Conservation (phyloP, 2,888 invertebrate genomes). For the Trissonchulus latispiculum region DNA sequence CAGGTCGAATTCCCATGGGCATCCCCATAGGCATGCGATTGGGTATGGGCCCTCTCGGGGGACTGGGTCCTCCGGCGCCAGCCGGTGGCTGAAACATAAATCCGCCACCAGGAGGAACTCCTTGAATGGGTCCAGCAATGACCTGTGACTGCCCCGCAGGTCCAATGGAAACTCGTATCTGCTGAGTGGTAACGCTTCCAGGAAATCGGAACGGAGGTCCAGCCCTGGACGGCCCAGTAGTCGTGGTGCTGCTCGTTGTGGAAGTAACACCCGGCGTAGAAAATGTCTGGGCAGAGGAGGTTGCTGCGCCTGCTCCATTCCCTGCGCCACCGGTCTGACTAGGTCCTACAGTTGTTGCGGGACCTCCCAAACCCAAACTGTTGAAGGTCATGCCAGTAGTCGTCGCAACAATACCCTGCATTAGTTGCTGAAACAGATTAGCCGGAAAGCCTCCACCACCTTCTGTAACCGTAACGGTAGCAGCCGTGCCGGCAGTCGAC, state of each 20-base stretch:
- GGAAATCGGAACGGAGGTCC: background rate
- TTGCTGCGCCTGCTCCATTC: background rate
- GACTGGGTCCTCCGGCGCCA: background rate
- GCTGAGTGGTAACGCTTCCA: too few relatives aligned
- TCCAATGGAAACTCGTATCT: too few relatives aligned
- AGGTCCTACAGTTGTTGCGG: background rate
- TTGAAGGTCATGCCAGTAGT: conserved; percentile 17
- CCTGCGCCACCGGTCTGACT: background rate
- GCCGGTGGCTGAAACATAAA: background rate
- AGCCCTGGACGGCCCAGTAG: background rate
- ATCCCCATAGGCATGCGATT: background rate
- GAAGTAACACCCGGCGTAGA: too few relatives aligned
- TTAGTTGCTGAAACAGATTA: conserved; percentile 53
- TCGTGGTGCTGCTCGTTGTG: too few relatives aligned
- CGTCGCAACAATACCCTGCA: conserved; percentile 40
- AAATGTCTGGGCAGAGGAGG: background rate
- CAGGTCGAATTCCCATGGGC: background rate
- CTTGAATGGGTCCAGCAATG: background rate
- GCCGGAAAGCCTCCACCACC: too few relatives aligned
- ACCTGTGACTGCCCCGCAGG: background rate
- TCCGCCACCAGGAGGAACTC: background rate
- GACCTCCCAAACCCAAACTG: background rate
- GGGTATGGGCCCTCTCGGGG: background rate
- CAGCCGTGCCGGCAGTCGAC: conserved; percentile 25
- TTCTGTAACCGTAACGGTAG: conserved; percentile 29